Percentiles rank a stretch among this genome's conserved stretches.
Evolutionary conservation across 2,113 vertebrate genomes (phyloP).

Genomic region (Seriola rivoliana): DNA sequence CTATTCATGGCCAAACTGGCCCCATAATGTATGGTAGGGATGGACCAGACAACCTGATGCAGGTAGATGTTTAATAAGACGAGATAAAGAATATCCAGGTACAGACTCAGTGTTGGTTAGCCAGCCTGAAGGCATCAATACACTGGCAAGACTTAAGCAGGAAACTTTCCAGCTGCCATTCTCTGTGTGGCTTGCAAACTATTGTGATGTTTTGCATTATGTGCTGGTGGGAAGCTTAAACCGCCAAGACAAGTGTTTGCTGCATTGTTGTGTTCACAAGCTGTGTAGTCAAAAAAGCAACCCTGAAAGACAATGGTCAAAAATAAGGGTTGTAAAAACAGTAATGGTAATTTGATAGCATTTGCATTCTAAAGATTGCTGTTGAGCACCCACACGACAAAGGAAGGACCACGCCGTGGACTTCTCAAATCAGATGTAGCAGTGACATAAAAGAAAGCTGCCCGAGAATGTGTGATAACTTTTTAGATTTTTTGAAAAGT

Average conservation of each 20-base stretch:
- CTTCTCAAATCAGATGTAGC: not conserved
- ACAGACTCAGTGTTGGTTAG: not conserved
- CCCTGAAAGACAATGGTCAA: not conserved
- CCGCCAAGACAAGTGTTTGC: not conserved
- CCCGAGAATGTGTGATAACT: not conserved
- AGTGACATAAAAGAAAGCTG: not conserved
- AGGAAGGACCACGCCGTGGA: not conserved
- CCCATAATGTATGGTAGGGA: not conserved
- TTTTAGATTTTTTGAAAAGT: too few species aligned
- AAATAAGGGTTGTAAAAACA: not conserved
- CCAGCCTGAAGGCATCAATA: not conserved
- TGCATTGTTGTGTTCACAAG: not conserved
- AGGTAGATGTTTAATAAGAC: not conserved
- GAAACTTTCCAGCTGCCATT: not conserved
- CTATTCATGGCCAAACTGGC: not conserved
- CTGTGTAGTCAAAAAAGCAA: not conserved
- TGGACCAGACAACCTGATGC: not conserved
- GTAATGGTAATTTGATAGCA: not conserved
- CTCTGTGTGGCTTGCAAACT: not conserved
- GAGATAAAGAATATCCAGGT: not conserved
- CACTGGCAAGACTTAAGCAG: not conserved
- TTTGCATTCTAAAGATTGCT: not conserved
- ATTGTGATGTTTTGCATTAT: not conserved
- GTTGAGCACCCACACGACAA: not conserved
- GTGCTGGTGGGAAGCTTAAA: not conserved